phyloP scores from a whole-genome alignment of 1,140 invertebrate species.

The Antheraea pernyi region DNA sequence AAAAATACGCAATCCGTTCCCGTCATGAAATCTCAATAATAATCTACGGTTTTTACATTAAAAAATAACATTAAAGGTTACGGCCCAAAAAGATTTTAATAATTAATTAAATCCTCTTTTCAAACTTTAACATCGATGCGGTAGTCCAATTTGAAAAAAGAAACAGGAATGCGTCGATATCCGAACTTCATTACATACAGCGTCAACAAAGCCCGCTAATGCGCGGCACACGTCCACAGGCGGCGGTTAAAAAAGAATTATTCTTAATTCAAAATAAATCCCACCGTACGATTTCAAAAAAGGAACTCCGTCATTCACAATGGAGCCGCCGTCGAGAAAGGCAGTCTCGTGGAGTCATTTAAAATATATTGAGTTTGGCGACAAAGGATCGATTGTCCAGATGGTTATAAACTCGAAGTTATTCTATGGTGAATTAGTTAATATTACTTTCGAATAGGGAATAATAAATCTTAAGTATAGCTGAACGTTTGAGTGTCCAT shows the following conservation, averaged over 20 bases:
- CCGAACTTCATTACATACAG: slow-evolving; percentile 44
- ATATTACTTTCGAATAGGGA: slow-evolving; percentile 65
- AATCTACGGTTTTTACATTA: neutral
- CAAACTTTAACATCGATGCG: slow-evolving; percentile 31
- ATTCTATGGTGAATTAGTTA: slow-evolving; percentile 70
- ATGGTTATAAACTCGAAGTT: slow-evolving; percentile 58
- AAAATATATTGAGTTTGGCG: slow-evolving; percentile 68
- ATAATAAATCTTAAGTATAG: slow-evolving; percentile 67
- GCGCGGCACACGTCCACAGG: slow-evolving; percentile 67
- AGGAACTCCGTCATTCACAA: slow-evolving; percentile 60
- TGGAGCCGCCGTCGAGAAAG: slow-evolving; percentile 46
- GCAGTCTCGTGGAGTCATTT: slow-evolving; percentile 62
- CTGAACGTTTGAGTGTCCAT: slow-evolving; percentile 42
- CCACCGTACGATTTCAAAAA: slow-evolving; percentile 53
- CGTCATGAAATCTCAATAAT: no score
- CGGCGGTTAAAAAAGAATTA: slow-evolving; percentile 71
- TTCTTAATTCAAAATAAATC: slow-evolving; percentile 67
- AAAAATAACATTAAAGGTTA: neutral
- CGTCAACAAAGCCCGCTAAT: slow-evolving; percentile 65
- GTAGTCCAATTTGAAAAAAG: slow-evolving; percentile 44
- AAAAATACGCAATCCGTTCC: no score
- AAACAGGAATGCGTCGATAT: slow-evolving; percentile 15
- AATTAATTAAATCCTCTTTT: slow-evolving; percentile 1
- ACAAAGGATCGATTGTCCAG: slow-evolving; percentile 64
- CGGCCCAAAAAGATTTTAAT: neutral